These are phyloP conservation scores for Labroides dimidiatus DNA, from an alignment of 2,797 vertebrate genomes.

Conservation along the genomic window DNA sequence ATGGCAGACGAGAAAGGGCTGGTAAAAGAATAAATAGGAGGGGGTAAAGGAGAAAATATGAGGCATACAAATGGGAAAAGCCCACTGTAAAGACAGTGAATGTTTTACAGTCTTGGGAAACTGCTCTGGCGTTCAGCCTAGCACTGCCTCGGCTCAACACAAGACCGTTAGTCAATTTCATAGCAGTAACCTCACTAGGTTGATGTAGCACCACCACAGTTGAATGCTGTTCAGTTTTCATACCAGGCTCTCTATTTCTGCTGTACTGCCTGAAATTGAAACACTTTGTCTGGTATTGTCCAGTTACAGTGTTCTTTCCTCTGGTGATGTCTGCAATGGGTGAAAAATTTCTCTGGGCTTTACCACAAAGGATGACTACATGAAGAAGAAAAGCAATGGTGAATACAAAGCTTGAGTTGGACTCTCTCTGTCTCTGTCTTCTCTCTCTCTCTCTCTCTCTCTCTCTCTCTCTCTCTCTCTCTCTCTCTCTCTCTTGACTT, in stretches of 20 bases:
- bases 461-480: no score
- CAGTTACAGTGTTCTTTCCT: neutral
- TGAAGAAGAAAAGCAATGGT: neutral
- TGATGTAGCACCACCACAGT: slow-evolving; percentile 43
- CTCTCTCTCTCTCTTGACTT: neutral
- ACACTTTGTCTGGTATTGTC: slow-evolving; percentile 17
- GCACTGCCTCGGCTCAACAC: slow-evolving; percentile 32
- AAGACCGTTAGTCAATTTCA: slow-evolving; percentile 32
- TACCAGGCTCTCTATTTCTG: slow-evolving; percentile 20
- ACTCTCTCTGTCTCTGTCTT: neutral
- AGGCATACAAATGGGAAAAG: slow-evolving; percentile 58
- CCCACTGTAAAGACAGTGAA: slow-evolving; percentile 46
- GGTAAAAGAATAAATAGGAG: slow-evolving; percentile 41
- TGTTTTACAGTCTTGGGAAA: slow-evolving; percentile 66
- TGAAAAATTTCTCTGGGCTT: neutral
- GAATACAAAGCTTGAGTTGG: neutral
- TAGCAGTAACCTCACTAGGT: slow-evolving; percentile 35
- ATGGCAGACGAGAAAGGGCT: slow-evolving; percentile 20
- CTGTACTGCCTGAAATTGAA: slow-evolving; percentile 21
- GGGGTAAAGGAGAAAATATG: slow-evolving; percentile 35
- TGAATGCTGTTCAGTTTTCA: slow-evolving; percentile 34
- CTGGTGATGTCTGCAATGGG: slow-evolving; percentile 6
- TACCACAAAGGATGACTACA: no score
- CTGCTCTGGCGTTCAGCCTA: slow-evolving; percentile 56
- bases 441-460: no score